Conservation (phyloP, 2,113 vertebrate genomes). For the Daubentonia madagascariensis region DNA sequence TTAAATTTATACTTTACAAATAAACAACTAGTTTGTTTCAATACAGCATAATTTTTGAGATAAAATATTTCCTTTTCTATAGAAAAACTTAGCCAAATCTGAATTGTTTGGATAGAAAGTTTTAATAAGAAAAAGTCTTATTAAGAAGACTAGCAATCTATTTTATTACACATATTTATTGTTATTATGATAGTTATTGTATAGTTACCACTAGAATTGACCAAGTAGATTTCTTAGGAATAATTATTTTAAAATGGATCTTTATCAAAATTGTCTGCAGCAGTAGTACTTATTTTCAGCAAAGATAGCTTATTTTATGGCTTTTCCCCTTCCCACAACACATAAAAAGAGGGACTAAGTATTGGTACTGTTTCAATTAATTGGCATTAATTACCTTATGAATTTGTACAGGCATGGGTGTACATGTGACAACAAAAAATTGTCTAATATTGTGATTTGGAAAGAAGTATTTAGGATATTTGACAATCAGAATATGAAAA, state of each 20-base stretch:
- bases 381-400: background rate
- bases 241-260: conserved; percentile 24
- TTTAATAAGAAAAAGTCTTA: conserved; percentile 10
- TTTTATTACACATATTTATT: conserved; percentile 29
- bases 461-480: conserved; percentile 10
- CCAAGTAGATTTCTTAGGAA: background rate
- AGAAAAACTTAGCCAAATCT: conserved; percentile 6
- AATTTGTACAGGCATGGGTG: background rate
- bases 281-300: conserved; percentile 2
- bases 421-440: conserved; percentile 40
- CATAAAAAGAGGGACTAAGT: background rate
- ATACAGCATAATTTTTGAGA: background rate
- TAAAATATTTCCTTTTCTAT: background rate
- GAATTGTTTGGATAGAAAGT: background rate
- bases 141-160: background rate
- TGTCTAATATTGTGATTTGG: background rate
- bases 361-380: background rate
- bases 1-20: background rate
- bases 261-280: background rate
- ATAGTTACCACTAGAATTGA: conserved; percentile 19
- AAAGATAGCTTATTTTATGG: background rate
- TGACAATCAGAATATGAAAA: conserved; percentile 46
- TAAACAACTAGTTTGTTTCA: background rate
- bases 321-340: background rate
- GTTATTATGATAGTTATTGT: background rate